Evolutionary conservation across 2,113 vertebrate species (phyloP), one percentile per base, ranked within the genome.

Genomic region (Macaca mulatta): DNA sequence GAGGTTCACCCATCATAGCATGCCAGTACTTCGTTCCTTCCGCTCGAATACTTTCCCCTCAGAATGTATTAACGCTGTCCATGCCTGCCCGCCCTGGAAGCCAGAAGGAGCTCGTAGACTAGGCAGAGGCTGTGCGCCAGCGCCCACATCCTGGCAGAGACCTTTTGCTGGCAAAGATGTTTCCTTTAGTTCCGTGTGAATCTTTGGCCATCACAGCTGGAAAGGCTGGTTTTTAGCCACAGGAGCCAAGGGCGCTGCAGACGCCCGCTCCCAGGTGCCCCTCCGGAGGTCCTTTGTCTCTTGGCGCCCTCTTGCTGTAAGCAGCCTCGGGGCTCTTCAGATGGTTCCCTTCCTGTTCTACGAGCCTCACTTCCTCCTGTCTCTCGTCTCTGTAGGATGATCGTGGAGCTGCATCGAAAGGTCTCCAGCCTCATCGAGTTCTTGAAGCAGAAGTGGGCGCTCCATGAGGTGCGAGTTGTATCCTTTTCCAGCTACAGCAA

Each of bases 341-440:
- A 27, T 12, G 23, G 20, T 43, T n/a, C 2, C 23, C 18, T 92
- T 25, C 55, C 8, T 6, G 0, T 12, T 40, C 2, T 82, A 20
- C 32, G 23, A 67, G 8, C 22, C 12, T 61, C 40, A 43, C 23
- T 16, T 67, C 14, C 11, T 70, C 43, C 48, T 45, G 35, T 50
- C 9, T 75, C 7, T 88, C 14, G 1, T 89, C 18, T 97, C 48
- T 72, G 16, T 75, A 99, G 99, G 98, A 99, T 99, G 99, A 99
- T 99, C 1, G 99, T 99, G 96, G 99, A 99, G 97, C 99, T 99
- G 14, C 99, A 99, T 97, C 99, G 99, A 43, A 99, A 99, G 96
- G 99, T 99, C 32, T 99, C 99, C 98, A 99, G 99, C 97, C 99
- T 99, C 90, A 99, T 99, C 32, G 99, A 99, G 86, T 99, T 99